A percentile compares a stretch with the other conserved stretches of the same genome.
phyloP scores from a whole-genome alignment of 2,888 invertebrate species.

The Philaethria dido region DNA sequence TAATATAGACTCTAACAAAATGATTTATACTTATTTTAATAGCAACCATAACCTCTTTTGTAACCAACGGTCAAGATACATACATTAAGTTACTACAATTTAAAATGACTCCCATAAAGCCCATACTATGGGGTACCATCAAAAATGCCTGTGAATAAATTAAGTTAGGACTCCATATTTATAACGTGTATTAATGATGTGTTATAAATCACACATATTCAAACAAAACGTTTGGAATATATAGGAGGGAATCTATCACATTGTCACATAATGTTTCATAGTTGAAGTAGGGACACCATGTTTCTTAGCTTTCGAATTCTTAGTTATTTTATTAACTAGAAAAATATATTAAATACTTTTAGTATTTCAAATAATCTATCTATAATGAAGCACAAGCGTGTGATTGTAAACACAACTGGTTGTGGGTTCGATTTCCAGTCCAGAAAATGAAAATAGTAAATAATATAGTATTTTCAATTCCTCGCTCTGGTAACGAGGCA shows the following conservation, averaged over 20 bases:
- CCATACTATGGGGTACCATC: slow-evolving; percentile 25
- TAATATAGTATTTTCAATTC: too few relatives aligned
- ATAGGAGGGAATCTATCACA: slow-evolving; percentile 68
- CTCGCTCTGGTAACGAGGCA: too few relatives aligned
- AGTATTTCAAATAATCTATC: too few relatives aligned
- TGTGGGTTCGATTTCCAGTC: too few relatives aligned
- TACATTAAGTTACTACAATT: slow-evolving; percentile 12
- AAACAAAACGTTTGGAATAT: slow-evolving; percentile 46
- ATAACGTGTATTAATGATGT: slow-evolving; percentile 52
- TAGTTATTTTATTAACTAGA: background rate
- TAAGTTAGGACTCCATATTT: slow-evolving; percentile 35
- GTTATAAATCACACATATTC: slow-evolving; percentile 48
- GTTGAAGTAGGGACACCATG: slow-evolving; percentile 41
- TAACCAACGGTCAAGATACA: slow-evolving; percentile 11
- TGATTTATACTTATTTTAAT: slow-evolving; percentile 6
- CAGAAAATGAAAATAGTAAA: too few relatives aligned
- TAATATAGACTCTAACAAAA: background rate
- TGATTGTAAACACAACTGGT: too few relatives aligned
- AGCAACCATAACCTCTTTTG: background rate
- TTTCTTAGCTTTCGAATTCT: background rate
- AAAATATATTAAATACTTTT: too few relatives aligned
- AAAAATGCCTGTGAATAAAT: slow-evolving; percentile 25
- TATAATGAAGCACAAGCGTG: too few relatives aligned
- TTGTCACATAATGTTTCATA: slow-evolving; percentile 64
- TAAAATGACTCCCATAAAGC: slow-evolving; percentile 22